These are phyloP conservation scores for Lasioglossum morio DNA, from an alignment of 2,888 invertebrate species.

Conservation along the genomic window DNA sequence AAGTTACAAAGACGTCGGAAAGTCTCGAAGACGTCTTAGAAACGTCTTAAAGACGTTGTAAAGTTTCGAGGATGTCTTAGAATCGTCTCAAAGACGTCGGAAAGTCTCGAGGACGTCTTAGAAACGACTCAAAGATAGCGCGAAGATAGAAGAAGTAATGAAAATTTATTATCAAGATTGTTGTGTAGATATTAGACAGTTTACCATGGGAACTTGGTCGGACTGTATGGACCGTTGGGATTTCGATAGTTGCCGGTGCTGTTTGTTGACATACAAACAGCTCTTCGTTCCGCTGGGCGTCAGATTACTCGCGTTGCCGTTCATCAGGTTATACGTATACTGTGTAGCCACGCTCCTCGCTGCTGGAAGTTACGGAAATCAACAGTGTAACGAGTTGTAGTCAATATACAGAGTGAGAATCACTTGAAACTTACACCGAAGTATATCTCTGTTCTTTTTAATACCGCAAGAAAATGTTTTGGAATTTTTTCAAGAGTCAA, in stretches of 20 bases:
- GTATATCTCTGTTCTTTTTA: too few relatives aligned
- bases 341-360: conserved; percentile 73
- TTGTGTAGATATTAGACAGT: conserved; percentile 13
- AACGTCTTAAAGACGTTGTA: too few relatives aligned
- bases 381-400: neutral
- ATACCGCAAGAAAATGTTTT: too few relatives aligned
- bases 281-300: conserved; percentile 78
- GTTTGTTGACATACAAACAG: conserved; percentile 77
- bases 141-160: neutral
- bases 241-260: conserved; percentile 75
- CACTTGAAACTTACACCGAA: too few relatives aligned
- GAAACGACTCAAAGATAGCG: neutral
- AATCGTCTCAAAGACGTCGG: too few relatives aligned
- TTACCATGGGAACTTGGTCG: conserved; percentile 79
- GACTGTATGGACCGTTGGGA: conserved; percentile 80
- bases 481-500: too few relatives aligned
- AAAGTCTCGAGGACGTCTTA: too few relatives aligned
- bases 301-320: conserved; percentile 71
- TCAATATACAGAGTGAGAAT: neutral
- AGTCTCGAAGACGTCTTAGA: too few relatives aligned
- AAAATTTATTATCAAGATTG: neutral
- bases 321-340: conserved; percentile 77
- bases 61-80: too few relatives aligned
- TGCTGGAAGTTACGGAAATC: conserved; percentile 8
- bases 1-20: too few relatives aligned